Conservation (phyloP, 1,140 invertebrate genomes). For the Metaphire vulgaris region DNA sequence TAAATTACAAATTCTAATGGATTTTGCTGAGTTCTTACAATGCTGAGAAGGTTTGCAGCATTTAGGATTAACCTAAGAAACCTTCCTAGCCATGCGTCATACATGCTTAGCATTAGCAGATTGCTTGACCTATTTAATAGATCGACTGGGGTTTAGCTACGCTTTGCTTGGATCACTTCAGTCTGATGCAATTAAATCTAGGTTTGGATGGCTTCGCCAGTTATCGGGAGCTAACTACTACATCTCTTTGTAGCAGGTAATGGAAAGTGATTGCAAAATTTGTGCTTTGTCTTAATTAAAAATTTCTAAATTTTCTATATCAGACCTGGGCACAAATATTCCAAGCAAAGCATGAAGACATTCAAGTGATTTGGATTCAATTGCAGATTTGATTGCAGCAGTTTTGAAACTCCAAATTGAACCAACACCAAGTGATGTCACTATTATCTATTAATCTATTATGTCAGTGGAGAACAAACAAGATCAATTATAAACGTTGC, state of each 20-base stretch:
- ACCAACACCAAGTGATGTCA: conserved; percentile 16
- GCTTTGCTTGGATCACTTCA: background rate
- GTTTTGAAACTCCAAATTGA: background rate
- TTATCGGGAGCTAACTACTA: conserved; percentile 6
- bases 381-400: background rate
- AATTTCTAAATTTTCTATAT: background rate
- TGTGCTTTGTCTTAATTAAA: background rate
- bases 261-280: conserved; percentile 10
- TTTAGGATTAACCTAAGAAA: background rate
- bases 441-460: background rate
- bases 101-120: background rate
- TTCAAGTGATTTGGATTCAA: background rate
- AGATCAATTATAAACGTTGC: background rate
- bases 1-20: background rate
- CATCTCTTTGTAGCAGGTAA: background rate
- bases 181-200: conserved; percentile 1
- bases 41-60: background rate
- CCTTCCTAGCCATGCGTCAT: background rate
- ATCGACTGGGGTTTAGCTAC: background rate
- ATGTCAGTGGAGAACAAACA: background rate
- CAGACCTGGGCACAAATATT: background rate
- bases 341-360: background rate
- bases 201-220: conserved; percentile 5
- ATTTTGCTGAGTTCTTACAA: background rate
- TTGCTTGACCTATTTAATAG: background rate